Evolutionary conservation across 1,140 invertebrate genomes (phyloP), one percentile per base, ranked within the genome.

Genomic region (Drosophila willistoni): DNA sequence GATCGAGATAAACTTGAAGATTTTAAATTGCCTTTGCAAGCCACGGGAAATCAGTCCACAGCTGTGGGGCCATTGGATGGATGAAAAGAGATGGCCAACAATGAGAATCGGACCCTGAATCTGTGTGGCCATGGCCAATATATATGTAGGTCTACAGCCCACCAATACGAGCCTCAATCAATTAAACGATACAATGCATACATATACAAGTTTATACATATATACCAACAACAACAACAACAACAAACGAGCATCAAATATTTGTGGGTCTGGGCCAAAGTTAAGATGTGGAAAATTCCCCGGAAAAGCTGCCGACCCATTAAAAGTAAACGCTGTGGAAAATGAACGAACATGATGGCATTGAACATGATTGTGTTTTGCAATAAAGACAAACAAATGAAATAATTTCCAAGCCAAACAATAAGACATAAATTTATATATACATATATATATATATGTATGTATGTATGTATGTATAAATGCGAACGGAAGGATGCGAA

Each of bases 301-400:
- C 57, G 73, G 65, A 77, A 77, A 68, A 80, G 77, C 77, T 77
- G 63, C 70, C 69, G 67, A 62, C 66, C 77, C 80, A 87, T 89
- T 84, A 89, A 89, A 86, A 86, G 76, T 81, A 86, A 87, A 86
- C 83, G 83, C 82, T 87, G 79, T 86, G 82, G 76, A 87, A 86
- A 87, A 73, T 87, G 82, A 71, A 78, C 75, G 74, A 77, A 76
- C 74, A 68, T 71, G 56, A 71, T 41, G 77, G 80, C 77, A 80
- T 77, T 71, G 84, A 82, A 78, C 67, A 74, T 76, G 80, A 87
- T 87, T 83, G 84, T 73, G 66, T 70, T 59, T 59, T 80, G 84
- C 89, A 81, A 89, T 89, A 89, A 89, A 89, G 74, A 84, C 80
- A 89, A 89, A 89, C 84, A 89, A 89, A 89, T 89, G 80, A 89